Percentiles rank a stretch among this genome's conserved stretches.
These are phyloP conservation scores for Odocoileus hemionus DNA, from an alignment of 2,113 vertebrate species.

Conservation along the genomic window DNA sequence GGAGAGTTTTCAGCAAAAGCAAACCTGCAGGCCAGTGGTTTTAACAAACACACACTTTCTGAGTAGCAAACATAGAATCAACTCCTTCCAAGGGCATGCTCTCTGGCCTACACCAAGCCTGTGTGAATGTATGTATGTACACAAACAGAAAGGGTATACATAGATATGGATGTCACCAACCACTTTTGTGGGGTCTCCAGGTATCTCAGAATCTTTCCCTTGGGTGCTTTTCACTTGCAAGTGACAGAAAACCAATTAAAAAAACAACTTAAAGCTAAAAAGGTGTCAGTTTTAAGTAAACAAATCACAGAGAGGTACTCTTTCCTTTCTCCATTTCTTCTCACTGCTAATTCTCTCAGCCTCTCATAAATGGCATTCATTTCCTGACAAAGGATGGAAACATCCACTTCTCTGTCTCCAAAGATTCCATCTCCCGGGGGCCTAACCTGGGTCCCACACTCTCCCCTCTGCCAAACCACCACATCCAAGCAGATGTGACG, in stretches of 20 bases:
- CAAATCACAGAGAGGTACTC: neutral
- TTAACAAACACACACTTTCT: slow-evolving; percentile 4
- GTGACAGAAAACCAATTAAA: neutral
- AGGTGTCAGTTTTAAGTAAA: neutral
- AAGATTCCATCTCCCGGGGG: neutral
- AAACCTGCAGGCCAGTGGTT: neutral
- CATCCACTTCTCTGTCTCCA: neutral
- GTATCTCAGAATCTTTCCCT: neutral
- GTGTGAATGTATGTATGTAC: neutral
- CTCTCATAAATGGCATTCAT: neutral
- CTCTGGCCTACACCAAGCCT: neutral
- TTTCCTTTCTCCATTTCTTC: neutral
- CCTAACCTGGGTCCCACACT: neutral
- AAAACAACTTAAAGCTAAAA: neutral
- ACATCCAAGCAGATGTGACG: neutral
- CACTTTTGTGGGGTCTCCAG: neutral
- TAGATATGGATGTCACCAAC: neutral
- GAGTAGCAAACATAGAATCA: slow-evolving; percentile 22
- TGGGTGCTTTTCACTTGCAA: neutral
- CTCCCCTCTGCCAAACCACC: neutral
- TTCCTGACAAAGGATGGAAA: neutral
- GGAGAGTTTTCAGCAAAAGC: neutral
- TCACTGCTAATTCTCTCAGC: neutral
- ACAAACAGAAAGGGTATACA: neutral
- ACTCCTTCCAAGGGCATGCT: neutral